These are phyloP conservation scores for Cheirogaleus major DNA, from an alignment of 2,797 vertebrate species.

Conservation along the genomic window DNA sequence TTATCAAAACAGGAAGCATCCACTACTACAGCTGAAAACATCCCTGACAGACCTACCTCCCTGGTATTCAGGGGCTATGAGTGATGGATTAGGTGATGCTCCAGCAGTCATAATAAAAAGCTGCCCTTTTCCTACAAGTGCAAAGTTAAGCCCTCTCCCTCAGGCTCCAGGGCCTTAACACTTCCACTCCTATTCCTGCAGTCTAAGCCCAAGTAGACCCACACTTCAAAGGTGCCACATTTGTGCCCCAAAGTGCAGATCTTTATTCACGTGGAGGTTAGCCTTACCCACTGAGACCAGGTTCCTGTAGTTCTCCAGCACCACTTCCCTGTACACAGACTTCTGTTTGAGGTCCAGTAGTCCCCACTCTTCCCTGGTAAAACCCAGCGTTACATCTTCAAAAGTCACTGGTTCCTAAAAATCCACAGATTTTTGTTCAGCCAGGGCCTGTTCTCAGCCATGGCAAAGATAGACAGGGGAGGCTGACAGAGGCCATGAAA, in stretches of 20 bases:
- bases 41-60: not conserved
- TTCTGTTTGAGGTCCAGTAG: conserved; percentile 65
- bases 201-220: conserved; percentile 45
- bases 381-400: conserved; percentile 70
- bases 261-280: not conserved
- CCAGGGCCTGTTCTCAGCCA: not conserved
- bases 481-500: not conserved
- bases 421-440: conserved; percentile 65
- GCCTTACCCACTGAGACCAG: conserved; percentile 77
- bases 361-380: conserved; percentile 71
- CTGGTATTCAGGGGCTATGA: not conserved
- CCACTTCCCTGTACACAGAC: conserved; percentile 69
- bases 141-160: not conserved
- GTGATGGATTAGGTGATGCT: not conserved
- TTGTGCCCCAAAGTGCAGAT: not conserved
- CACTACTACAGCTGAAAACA: not conserved
- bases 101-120: not conserved
- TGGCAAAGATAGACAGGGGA: not conserved
- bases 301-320: conserved; percentile 77
- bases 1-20: not conserved
- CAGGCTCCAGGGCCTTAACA: not conserved
- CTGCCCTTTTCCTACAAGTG: not conserved
- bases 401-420: conserved; percentile 76
- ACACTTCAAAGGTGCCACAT: not conserved
- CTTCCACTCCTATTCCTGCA: not conserved